Percentiles rank a stretch among this genome's conserved stretches.
phyloP scores from a whole-genome alignment of 2,888 invertebrate genomes.

The Galerucella pusilla region DNA sequence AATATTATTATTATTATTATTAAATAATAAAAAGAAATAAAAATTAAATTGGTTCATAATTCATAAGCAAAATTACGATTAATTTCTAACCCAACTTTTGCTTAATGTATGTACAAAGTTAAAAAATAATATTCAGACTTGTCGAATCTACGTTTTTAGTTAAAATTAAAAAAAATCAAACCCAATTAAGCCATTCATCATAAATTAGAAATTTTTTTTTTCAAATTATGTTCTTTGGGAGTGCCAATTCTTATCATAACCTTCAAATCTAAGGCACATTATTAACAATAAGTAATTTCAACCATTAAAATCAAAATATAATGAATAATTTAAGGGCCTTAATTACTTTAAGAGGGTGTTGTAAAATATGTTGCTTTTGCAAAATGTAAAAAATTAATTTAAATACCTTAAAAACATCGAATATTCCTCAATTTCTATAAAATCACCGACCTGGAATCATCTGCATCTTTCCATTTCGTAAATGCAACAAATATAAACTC shows the following conservation, averaged over 20 bases:
- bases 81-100: background rate
- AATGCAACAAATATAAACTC: background rate
- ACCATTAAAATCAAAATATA: background rate
- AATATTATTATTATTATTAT: too few relatives aligned
- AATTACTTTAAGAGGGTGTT: background rate
- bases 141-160: background rate
- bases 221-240: background rate
- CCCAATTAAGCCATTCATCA: too few relatives aligned
- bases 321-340: background rate
- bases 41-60: background rate
- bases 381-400: background rate
- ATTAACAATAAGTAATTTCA: constrained; percentile 1
- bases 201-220: background rate
- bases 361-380: background rate
- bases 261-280: constrained; percentile 11
- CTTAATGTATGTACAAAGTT: background rate
- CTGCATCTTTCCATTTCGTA: background rate
- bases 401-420: too few relatives aligned
- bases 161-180: background rate
- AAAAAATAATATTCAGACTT: background rate
- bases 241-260: background rate
- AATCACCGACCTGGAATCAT: background rate
- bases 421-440: background rate
- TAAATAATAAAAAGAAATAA: background rate
- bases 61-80: background rate